phyloP scores from a whole-genome alignment of 2,797 vertebrate genomes.

The Phoxinus dragarum region DNA sequence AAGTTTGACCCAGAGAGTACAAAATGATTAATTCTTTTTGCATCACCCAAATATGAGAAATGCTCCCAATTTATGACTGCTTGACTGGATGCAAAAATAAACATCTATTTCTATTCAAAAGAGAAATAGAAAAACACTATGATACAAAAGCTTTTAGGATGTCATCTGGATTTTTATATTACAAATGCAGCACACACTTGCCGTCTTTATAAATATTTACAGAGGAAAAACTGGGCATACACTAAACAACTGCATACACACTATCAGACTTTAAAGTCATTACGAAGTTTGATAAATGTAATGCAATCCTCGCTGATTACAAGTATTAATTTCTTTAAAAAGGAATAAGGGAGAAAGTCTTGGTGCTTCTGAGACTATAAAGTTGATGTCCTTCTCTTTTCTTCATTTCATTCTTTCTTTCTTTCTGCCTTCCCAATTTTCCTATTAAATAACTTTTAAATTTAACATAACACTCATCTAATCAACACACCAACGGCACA shows the following conservation, averaged over 20 bases:
- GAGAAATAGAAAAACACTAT: not conserved
- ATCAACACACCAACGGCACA: slow-evolving; percentile 1
- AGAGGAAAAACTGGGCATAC: too few relatives aligned
- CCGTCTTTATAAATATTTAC: too few relatives aligned
- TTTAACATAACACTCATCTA: slow-evolving; percentile 9
- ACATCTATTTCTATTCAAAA: not conserved
- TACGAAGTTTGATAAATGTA: not conserved
- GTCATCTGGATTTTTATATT: not conserved
- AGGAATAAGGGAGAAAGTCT: not conserved
- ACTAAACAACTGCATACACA: too few relatives aligned
- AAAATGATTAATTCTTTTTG: slow-evolving; percentile 3
- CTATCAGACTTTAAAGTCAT: too few relatives aligned
- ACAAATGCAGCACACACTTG: too few relatives aligned
- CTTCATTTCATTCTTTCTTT: not conserved
- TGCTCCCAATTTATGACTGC: not conserved
- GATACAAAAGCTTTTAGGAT: not conserved
- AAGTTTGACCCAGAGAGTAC: not conserved
- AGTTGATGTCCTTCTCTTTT: not conserved
- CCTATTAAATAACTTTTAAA: slow-evolving; percentile 5
- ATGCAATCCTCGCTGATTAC: not conserved
- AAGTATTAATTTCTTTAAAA: not conserved
- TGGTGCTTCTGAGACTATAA: not conserved
- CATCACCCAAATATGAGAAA: not conserved
- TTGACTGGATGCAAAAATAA: not conserved
- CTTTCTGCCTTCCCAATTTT: not conserved